Base-by-base conservation (phyloP, 1,140 invertebrate species). In the Apis florea region DNA sequence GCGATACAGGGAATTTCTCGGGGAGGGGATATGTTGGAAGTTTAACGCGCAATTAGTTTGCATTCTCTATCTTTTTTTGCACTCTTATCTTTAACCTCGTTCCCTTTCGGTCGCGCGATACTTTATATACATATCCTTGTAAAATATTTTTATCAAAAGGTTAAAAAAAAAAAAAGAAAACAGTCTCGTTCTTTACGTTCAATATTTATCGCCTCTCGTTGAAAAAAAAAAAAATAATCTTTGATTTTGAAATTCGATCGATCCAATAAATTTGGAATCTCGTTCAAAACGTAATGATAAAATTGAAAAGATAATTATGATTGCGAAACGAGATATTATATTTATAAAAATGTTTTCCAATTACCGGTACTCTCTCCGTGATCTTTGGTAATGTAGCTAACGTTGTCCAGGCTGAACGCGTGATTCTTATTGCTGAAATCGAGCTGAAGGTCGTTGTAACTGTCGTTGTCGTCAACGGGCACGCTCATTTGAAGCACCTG, bases 401-500 rank as follows among this genome's bases (percentile, higher is more conserved):
- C 97, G 89, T 96, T 97, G 87, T 97, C 97, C 80, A 97, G 94
- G 80, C 96, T 97, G 89, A 97, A 98, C 1, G 97, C 96, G 89
- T 97, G 97, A 93, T 97, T 97, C 90, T 97, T 97, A 79, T 96
- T 95, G 91, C 96, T 97, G 87, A 97, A 97, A 90, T 98, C 97
- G n/a, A 98, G 91, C 89, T 98, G 97, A 24, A 98, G 90, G 91
- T 98, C 97, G 82, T 96, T 95, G 87, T 94, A 96, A 84, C 95
- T 95, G 84, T 97, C 96, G 83, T 95, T 96, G 82, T 97, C 97
- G 84, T 97, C 97, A 0, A 96, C 94, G 0, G 96, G 96, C 2
- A 98, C 97, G 79, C 97, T 97, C 97, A 98, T 98, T 83, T 98
- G 97, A 3, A 98, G 93, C 53, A 98, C 97, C 95, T 98, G 96